Conservation (phyloP, 2,888 invertebrate species). For the Odontothrips loti region DNA sequence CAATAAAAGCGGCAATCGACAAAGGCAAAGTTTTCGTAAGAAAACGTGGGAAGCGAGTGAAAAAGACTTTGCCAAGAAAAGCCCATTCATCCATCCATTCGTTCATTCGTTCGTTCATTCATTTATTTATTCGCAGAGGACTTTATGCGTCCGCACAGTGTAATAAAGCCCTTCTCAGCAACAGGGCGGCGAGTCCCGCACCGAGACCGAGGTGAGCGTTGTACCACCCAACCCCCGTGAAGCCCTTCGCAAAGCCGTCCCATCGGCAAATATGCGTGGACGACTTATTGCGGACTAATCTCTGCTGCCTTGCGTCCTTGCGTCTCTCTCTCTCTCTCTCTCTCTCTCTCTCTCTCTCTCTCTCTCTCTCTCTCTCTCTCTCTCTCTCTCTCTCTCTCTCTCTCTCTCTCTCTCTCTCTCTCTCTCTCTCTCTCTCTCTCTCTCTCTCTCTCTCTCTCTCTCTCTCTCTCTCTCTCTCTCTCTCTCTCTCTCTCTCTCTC, state of each 20-base stretch:
- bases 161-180: not conserved
- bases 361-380: too few species aligned
- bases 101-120: too few species aligned
- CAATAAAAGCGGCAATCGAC: not conserved
- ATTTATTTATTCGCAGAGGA: too few species aligned
- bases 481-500: too few species aligned
- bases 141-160: not conserved
- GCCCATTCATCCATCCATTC: too few species aligned
- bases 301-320: not conserved
- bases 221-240: not conserved
- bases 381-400: too few species aligned
- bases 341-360: too few species aligned
- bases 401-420: too few species aligned
- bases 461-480: too few species aligned
- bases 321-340: too few species aligned
- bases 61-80: not conserved
- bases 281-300: not conserved
- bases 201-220: not conserved
- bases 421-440: too few species aligned
- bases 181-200: not conserved
- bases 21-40: not conserved
- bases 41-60: not conserved
- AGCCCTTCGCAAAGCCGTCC: not conserved
- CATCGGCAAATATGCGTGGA: not conserved
- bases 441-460: too few species aligned